Percentiles rank a stretch among this genome's conserved stretches.
Conservation (phyloP, 2,797 vertebrate species). For the Mormyrus hasselquistii region DNA sequence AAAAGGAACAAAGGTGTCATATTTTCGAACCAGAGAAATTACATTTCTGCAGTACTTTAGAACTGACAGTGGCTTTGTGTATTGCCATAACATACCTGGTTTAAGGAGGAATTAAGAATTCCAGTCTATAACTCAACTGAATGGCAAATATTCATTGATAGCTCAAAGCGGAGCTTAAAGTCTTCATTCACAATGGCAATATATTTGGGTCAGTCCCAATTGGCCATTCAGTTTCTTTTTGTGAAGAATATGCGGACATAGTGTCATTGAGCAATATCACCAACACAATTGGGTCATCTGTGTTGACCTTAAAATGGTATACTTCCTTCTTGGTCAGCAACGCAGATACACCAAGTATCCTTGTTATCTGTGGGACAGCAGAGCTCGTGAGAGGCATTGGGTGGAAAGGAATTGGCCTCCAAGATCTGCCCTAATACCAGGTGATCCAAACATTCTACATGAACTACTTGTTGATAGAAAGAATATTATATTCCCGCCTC, state of each 20-base stretch:
- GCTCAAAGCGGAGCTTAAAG: background rate
- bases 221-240: background rate
- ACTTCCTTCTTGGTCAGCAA: background rate
- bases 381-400: background rate
- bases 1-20: background rate
- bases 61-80: background rate
- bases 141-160: background rate
- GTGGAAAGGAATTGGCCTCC: background rate
- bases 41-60: background rate
- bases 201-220: background rate
- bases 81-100: background rate
- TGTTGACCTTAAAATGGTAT: background rate
- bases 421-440: background rate
- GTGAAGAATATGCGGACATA: background rate
- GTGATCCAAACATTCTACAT: background rate
- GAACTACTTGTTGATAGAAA: background rate
- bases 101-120: background rate
- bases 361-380: background rate
- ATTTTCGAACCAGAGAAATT: background rate
- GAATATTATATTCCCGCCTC: background rate
- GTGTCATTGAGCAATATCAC: background rate
- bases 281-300: background rate
- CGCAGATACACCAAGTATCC: background rate
- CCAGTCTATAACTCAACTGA: background rate
- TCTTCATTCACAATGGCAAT: background rate